These are phyloP conservation scores for Enteromius trimaculatus DNA, from an alignment of 2,797 vertebrate genomes.

Conservation along the genomic window DNA sequence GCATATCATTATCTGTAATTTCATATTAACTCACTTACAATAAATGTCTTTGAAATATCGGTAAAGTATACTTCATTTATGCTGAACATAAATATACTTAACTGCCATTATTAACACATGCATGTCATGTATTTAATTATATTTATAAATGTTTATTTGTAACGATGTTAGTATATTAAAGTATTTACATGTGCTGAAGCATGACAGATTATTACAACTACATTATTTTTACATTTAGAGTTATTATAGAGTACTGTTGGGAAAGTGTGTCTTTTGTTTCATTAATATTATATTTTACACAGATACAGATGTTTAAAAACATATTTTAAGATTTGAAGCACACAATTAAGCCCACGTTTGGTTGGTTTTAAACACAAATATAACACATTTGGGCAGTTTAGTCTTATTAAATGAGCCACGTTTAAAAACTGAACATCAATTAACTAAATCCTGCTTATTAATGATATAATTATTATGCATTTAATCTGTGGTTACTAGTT, in stretches of 20 bases:
- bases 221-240: neutral
- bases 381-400: neutral
- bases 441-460: neutral
- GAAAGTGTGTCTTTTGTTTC: neutral
- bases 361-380: neutral
- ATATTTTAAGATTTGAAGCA: neutral
- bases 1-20: neutral
- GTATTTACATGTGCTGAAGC: neutral
- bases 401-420: neutral
- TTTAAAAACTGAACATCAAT: neutral
- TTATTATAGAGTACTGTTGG: neutral
- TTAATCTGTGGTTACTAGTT: neutral
- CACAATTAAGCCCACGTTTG: neutral
- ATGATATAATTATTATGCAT: neutral
- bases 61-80: neutral
- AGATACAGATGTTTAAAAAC: no score
- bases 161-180: neutral
- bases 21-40: neutral
- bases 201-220: neutral
- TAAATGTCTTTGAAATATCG: neutral
- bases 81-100: neutral
- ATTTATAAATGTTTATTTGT: neutral
- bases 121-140: neutral
- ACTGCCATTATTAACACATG: neutral
- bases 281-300: neutral